Conservation (phyloP, 2,797 vertebrate genomes). For the Pteropus rufus region DNA sequence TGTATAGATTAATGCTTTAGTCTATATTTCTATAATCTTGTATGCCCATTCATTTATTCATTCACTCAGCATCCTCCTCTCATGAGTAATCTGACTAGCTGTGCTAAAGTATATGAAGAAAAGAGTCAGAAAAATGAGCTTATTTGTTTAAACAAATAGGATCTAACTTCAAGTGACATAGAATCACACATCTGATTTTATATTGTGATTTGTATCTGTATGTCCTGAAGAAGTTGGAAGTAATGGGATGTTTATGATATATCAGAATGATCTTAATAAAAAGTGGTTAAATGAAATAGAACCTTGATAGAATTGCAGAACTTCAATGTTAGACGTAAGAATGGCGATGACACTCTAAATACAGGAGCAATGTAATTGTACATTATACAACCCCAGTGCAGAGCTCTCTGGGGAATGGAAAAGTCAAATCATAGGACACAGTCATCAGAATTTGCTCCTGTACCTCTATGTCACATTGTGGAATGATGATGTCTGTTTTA, state of each 20-base stretch:
- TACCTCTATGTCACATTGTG: neutral
- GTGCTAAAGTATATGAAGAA: neutral
- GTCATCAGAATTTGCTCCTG: neutral
- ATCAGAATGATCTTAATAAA: neutral
- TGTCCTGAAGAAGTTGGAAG: neutral
- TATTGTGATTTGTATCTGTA: neutral
- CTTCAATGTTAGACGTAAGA: neutral
- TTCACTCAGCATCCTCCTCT: neutral
- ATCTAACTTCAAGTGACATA: neutral
- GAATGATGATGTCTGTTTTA: neutral
- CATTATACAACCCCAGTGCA: neutral
- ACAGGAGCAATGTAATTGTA: neutral
- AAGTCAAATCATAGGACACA: neutral
- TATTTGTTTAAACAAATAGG: neutral
- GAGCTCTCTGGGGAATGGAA: neutral
- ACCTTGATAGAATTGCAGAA: neutral
- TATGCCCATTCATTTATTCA: neutral
- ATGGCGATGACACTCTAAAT: neutral
- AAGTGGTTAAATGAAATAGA: neutral
- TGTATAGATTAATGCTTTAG: neutral
- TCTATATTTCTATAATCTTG: neutral
- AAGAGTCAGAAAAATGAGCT: neutral
- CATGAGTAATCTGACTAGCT: neutral
- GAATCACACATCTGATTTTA: neutral
- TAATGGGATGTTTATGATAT: neutral